phyloP scores from a whole-genome alignment of 2,113 vertebrate species.

The Takifugu flavidus region DNA sequence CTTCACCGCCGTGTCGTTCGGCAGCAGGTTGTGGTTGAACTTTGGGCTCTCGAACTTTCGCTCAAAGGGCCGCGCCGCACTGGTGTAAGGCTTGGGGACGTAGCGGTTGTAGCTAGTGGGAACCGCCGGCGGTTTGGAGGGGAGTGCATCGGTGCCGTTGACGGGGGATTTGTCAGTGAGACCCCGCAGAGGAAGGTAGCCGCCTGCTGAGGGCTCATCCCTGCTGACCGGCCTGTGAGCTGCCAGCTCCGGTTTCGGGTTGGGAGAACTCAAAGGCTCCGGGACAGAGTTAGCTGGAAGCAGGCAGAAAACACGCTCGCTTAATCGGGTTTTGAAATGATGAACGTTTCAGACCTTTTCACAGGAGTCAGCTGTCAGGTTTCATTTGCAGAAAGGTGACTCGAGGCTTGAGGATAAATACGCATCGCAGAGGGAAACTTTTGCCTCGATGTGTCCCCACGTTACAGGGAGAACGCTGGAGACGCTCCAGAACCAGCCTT shows the following conservation, averaged over 20 bases:
- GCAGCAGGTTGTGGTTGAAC: conserved; percentile 97
- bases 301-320: background rate
- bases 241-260: conserved; percentile 82
- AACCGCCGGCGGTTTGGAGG: conserved; percentile 71
- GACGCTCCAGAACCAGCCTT: background rate
- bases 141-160: conserved; percentile 79
- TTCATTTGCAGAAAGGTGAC: too few relatives aligned
- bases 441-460: background rate
- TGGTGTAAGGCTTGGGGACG: conserved; percentile 84
- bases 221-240: conserved; percentile 79
- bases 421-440: background rate
- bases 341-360: too few relatives aligned
- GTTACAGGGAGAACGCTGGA: background rate
- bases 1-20: conserved; percentile 84
- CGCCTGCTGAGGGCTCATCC: conserved; percentile 80
- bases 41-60: conserved; percentile 99
- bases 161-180: conserved; percentile 80
- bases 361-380: too few relatives aligned
- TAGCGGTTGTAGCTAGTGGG: conserved; percentile 82
- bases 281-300: conserved; percentile 81
- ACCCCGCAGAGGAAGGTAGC: conserved; percentile 69
- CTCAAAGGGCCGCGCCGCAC: conserved; percentile 86
- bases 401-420: too few relatives aligned
- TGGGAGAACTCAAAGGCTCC: conserved; percentile 77
- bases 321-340: too few relatives aligned